Evolutionary conservation across 2,888 invertebrate species (phyloP).

Genomic region (Venusia cambrica): DNA sequence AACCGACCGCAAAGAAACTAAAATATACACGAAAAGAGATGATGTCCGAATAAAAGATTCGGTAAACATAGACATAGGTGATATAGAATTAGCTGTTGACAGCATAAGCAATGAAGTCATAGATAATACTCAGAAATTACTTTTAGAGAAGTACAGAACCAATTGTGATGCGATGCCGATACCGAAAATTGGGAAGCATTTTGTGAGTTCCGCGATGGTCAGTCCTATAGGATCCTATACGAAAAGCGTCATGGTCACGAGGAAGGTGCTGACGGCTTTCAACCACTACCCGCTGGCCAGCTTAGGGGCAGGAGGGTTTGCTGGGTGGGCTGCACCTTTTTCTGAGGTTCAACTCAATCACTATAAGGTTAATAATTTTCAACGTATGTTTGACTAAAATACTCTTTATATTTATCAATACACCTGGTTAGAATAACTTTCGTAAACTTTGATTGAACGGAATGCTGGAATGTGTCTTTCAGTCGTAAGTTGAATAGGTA

Average conservation of each 20-base stretch:
- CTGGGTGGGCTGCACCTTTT: slow-evolving; percentile 80
- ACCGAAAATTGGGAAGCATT: slow-evolving; percentile 72
- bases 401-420: no score
- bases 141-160: slow-evolving; percentile 39
- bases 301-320: slow-evolving; percentile 76
- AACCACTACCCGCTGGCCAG: slow-evolving; percentile 87
- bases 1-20: slow-evolving; percentile 40
- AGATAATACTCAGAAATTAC: slow-evolving; percentile 37
- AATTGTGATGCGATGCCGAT: slow-evolving; percentile 50
- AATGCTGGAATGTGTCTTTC: no score
- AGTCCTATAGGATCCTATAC: slow-evolving; percentile 84
- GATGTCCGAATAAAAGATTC: slow-evolving; percentile 57
- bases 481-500: no score
- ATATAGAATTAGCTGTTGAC: slow-evolving; percentile 55
- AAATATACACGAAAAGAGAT: slow-evolving; percentile 64
- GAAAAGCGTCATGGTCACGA: slow-evolving; percentile 86
- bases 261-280: slow-evolving; percentile 85
- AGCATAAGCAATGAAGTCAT: slow-evolving; percentile 48
- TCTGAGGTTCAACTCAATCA: slow-evolving; percentile 84
- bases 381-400: no score
- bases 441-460: no score
- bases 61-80: slow-evolving; percentile 45
- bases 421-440: no score
- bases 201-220: slow-evolving; percentile 77
- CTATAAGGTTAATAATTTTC: slow-evolving; percentile 75